Conservation (phyloP, 2,888 invertebrate genomes). For the Drosophila emarginata region DNA sequence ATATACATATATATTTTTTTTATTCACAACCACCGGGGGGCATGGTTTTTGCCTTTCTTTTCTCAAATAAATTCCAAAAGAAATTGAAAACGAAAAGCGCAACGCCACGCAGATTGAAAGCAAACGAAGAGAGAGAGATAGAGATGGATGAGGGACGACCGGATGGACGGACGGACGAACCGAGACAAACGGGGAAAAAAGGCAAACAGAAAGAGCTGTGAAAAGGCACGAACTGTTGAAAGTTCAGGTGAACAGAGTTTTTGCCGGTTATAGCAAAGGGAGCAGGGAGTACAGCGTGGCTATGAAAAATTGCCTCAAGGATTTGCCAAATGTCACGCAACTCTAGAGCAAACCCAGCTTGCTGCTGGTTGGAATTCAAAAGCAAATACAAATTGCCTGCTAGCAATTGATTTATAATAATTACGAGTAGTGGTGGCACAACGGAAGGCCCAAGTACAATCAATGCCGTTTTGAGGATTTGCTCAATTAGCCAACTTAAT, state of each 20-base stretch:
- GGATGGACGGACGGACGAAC: neutral
- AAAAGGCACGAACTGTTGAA: conserved; percentile 42
- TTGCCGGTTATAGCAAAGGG: neutral
- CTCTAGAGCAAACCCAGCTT: conserved; percentile 30
- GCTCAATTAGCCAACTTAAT: conserved; percentile 65
- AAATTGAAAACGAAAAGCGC: conserved; percentile 65
- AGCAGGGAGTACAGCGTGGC: conserved; percentile 10
- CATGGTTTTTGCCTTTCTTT: conserved; percentile 16
- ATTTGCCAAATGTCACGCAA: conserved; percentile 74
- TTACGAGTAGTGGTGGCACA: conserved; percentile 20
- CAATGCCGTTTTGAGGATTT: conserved; percentile 52
- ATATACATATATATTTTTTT: neutral
- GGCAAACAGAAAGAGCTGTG: conserved; percentile 40
- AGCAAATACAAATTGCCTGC: conserved; percentile 46
- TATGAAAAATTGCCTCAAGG: conserved; percentile 50
- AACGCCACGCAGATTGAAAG: conserved; percentile 62
- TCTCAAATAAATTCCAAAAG: conserved; percentile 66
- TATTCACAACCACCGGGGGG: conserved; percentile 3
- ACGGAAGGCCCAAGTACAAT: conserved; percentile 42
- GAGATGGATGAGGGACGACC: conserved; percentile 11
- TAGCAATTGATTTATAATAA: conserved; percentile 74
- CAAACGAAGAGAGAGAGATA: conserved; percentile 39
- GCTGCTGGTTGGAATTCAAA: conserved; percentile 43
- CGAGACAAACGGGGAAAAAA: neutral
- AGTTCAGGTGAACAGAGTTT: conserved; percentile 8